Base-by-base conservation (phyloP, 1,140 invertebrate genomes). In the Xylocopa sonorina region DNA sequence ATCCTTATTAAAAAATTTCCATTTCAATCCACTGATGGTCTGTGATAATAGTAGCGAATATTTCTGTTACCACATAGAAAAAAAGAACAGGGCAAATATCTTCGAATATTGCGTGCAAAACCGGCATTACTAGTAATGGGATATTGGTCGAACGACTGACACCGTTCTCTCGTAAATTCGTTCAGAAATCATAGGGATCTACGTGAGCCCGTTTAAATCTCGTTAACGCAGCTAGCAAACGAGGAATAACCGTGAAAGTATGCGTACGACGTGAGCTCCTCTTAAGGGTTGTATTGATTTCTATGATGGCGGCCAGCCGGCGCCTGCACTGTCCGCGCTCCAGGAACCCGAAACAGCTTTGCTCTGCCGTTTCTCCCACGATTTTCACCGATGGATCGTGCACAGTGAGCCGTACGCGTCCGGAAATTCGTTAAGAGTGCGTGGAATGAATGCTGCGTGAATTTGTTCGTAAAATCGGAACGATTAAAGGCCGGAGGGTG, bases 251-350 rank as follows among this genome's bases (percentile, higher is more conserved):
- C 46, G 41, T 29, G 32, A 55, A 29, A 48, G 12, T 29, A 57
- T 82, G 32, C 60, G 29, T 60, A 66, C 69, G 29, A 57, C 77
- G 66, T 69, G 78, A 82, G 84, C 78, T 80, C 83, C 82, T 78
- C 84, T 86, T 81, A 78, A 85, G 71, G 57, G 89, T 84, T 43
- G 79, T 91, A 90, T 91, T 89, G 90, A 91, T 90, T 88, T 89
- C 84, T 86, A 84, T 87, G 74, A 90, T 89, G 89, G 90, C 88
- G 82, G 87, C 82, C 76, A 76, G 81, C 83, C 85, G 88, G 87
- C 85, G 82, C 85, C 79, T 79, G 85, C 82, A 85, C 84, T 72
- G 85, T 86, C 74, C 27, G 63, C 62, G 62, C 46, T 43, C 67
- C 66, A 34, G 48, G 46, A 84, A 71, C 29, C 53, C 46, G 60